phyloP scores from a whole-genome alignment of 2,113 vertebrate genomes.

The Corvus moneduloides region DNA sequence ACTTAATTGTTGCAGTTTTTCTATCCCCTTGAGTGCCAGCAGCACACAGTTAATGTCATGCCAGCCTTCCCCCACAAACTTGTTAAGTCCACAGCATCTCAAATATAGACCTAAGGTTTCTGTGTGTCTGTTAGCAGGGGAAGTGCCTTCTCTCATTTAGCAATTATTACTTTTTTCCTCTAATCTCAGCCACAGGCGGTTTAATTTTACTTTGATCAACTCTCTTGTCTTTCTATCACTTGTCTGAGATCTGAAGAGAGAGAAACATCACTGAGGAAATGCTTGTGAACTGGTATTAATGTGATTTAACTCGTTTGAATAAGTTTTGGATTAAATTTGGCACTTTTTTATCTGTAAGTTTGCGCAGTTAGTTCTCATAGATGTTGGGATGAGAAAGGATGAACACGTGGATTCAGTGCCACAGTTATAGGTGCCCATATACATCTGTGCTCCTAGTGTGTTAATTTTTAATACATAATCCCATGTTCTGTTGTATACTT shows the following conservation, averaged over 20 bases:
- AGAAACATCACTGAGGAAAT: conserved; percentile 3
- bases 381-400: neutral
- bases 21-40: neutral
- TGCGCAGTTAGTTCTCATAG: neutral
- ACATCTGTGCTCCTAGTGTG: neutral
- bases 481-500: neutral
- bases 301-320: neutral
- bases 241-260: conserved; percentile 16
- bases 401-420: neutral
- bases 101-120: neutral
- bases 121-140: neutral
- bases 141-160: conserved; percentile 4
- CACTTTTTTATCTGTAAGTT: neutral
- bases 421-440: neutral
- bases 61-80: neutral
- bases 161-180: conserved; percentile 12
- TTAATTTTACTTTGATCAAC: conserved; percentile 51
- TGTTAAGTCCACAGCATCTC: neutral
- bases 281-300: conserved; percentile 8
- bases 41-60: neutral
- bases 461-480: neutral
- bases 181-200: conserved; percentile 13
- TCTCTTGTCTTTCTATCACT: conserved; percentile 34
- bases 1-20: conserved; percentile 40
- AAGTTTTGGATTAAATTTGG: neutral